A percentile compares a stretch with the other conserved stretches of the same genome.
Conservation (phyloP, 2,888 invertebrate species). For the Drosophila kuntzei region DNA sequence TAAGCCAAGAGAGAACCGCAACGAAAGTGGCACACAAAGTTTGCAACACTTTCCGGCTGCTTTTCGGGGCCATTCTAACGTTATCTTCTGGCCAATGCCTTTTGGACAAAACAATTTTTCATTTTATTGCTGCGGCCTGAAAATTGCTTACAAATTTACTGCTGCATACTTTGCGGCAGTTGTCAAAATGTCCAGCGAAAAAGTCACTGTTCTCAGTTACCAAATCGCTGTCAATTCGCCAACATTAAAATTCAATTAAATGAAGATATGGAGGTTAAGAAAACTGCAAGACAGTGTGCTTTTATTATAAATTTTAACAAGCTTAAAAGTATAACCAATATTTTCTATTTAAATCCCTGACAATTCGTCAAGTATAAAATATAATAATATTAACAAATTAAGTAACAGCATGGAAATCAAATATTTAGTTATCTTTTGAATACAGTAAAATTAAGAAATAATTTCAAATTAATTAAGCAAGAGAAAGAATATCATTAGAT, state of each 20-base stretch:
- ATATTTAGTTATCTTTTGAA: too few species aligned
- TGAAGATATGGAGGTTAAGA: too few species aligned
- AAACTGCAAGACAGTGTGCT: too few species aligned
- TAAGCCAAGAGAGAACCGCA: conserved; percentile 54
- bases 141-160: conserved; percentile 77
- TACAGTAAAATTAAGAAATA: too few species aligned
- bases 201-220: neutral
- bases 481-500: too few species aligned
- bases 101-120: conserved; percentile 77
- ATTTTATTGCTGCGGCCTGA: conserved; percentile 74
- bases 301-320: too few species aligned
- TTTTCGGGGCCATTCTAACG: conserved; percentile 24
- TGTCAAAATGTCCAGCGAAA: conserved; percentile 2
- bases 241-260: neutral
- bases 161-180: conserved; percentile 57
- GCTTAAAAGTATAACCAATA: too few species aligned
- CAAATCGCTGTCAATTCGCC: neutral
- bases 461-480: too few species aligned
- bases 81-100: conserved; percentile 72
- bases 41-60: conserved; percentile 70
- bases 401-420: too few species aligned
- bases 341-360: too few species aligned
- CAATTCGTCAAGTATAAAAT: too few species aligned
- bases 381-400: too few species aligned
- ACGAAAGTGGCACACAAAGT: conserved; percentile 79